These are phyloP conservation scores for Dasyurus viverrinus DNA, from an alignment of 2,113 vertebrate species.

Conservation along the genomic window DNA sequence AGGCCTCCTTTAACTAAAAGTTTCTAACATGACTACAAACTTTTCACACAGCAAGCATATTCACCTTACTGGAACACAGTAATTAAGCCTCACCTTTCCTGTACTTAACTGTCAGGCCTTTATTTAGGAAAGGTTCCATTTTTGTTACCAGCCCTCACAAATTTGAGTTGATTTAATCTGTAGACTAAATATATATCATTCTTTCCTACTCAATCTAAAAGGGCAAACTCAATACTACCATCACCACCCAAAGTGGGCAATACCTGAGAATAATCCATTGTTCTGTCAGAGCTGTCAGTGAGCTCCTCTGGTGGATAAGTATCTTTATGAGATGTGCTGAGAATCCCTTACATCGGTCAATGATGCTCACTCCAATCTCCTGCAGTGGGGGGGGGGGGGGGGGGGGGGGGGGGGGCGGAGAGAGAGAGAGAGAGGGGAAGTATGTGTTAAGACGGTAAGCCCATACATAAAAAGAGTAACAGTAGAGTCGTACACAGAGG, in stretches of 20 bases:
- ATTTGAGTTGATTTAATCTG: neutral
- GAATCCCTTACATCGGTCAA: constrained; percentile 95
- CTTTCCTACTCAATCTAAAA: neutral
- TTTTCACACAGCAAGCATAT: neutral
- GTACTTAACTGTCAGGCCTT: neutral
- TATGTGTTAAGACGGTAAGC: neutral
- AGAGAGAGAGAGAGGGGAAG: too few relatives aligned
- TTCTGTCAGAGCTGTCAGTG: constrained; percentile 88
- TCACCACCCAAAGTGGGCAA: too few relatives aligned
- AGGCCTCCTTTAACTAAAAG: neutral
- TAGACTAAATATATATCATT: neutral
- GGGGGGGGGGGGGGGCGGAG: too few relatives aligned
- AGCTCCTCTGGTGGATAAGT: constrained; percentile 89
- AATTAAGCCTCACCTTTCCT: neutral
- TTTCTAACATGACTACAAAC: neutral
- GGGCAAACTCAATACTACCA: too few relatives aligned
- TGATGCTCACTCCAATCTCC: constrained; percentile 91
- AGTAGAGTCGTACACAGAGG: neutral
- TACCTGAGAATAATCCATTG: constrained; percentile 94
- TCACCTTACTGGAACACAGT: neutral
- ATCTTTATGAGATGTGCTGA: constrained; percentile 93
- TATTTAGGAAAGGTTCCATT: neutral
- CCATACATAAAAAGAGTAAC: neutral
- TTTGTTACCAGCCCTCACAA: neutral
- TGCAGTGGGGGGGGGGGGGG: constrained; percentile 64